Conservation (phyloP, 2,888 invertebrate genomes). For the Heliothis peltigera region DNA sequence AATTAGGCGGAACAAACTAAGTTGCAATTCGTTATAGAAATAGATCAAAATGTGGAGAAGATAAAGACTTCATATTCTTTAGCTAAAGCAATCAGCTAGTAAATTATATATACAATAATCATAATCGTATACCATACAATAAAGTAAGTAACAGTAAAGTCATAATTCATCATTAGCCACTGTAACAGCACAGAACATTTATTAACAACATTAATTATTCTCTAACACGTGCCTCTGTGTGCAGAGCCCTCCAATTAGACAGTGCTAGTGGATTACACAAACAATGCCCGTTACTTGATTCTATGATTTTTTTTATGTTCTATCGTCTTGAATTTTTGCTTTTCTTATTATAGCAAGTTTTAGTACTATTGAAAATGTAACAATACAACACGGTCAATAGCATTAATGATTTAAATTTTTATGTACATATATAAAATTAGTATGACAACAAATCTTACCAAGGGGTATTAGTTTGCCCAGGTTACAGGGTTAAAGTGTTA, state of each 20-base stretch:
- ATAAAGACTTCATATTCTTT: too few relatives aligned
- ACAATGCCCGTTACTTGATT: conserved; percentile 39
- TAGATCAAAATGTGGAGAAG: too few relatives aligned
- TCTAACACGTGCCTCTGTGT: conserved; percentile 39
- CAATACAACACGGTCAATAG: too few relatives aligned
- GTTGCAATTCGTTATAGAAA: too few relatives aligned
- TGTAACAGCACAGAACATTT: conserved; percentile 46
- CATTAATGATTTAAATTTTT: too few relatives aligned
- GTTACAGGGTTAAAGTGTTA: too few relatives aligned
- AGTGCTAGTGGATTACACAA: conserved; percentile 41
- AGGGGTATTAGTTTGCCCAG: too few relatives aligned
- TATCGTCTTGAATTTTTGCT: conserved; percentile 43
- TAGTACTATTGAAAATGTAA: too few relatives aligned
- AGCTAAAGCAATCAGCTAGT: too few relatives aligned
- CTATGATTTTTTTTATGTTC: conserved; percentile 52
- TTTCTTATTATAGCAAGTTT: conserved; percentile 4
- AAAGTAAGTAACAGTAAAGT: conserved; percentile 31
- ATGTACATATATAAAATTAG: too few relatives aligned
- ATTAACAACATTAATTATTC: conserved; percentile 60
- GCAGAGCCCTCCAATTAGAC: conserved; percentile 55
- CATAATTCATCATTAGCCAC: conserved; percentile 50
- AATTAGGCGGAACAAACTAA: too few relatives aligned
- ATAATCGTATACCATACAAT: conserved; percentile 20
- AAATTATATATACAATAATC: conserved; percentile 9
- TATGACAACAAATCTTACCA: too few relatives aligned